phyloP scores from a whole-genome alignment of 2,113 vertebrate genomes.

The Centrocercus urophasianus region DNA sequence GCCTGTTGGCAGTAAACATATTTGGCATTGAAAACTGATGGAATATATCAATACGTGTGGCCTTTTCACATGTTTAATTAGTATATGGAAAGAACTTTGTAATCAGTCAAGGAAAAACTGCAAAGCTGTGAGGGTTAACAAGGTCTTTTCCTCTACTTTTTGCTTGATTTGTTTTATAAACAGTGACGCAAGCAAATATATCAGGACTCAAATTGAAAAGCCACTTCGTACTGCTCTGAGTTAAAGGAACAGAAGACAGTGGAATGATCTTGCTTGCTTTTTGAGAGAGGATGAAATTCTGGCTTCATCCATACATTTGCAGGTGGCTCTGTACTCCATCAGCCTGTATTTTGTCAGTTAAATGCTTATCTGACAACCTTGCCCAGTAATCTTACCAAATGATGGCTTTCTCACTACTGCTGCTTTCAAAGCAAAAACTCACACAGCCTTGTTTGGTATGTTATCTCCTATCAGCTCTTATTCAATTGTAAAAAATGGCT shows the following conservation, averaged over 20 bases:
- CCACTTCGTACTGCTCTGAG: not conserved
- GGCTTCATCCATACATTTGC: not conserved
- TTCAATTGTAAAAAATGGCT: not conserved
- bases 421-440: slow-evolving; percentile 36
- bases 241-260: not conserved
- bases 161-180: slow-evolving; percentile 25
- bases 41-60: not conserved
- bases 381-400: slow-evolving; percentile 26
- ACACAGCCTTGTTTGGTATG: not conserved
- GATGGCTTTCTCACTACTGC: not conserved
- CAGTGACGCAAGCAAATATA: not conserved
- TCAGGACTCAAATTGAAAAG: not conserved
- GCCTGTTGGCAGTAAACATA: slow-evolving; percentile 9
- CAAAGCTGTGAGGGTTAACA: slow-evolving; percentile 17
- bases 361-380: slow-evolving; percentile 23
- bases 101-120: slow-evolving; percentile 31
- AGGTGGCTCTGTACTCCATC: not conserved
- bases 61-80: not conserved
- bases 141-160: not conserved
- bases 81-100: slow-evolving; percentile 14
- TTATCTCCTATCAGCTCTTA: slow-evolving; percentile 14
- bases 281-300: not conserved
- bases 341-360: slow-evolving; percentile 19
- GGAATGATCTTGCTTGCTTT: not conserved
- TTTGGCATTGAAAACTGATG: slow-evolving; percentile 7